Conservation (phyloP, 2,113 vertebrate species). For the Bagarius yarrelli region DNA sequence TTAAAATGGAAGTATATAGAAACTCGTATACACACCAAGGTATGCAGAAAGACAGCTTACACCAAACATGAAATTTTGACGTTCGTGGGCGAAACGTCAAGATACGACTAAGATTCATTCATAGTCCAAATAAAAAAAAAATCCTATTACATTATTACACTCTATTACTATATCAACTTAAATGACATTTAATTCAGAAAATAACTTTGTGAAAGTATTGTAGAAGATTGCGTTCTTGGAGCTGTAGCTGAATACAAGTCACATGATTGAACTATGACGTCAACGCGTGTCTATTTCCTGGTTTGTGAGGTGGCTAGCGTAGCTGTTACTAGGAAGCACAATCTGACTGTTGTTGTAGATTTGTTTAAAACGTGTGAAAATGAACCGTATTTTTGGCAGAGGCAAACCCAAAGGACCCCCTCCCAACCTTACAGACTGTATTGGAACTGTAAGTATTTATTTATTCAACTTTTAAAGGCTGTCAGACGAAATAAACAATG, state of each 20-base stretch:
- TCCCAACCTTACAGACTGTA: constrained; percentile 93
- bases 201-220: too few species aligned
- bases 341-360: not conserved
- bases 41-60: not conserved
- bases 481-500: constrained; percentile 62
- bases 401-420: constrained; percentile 87
- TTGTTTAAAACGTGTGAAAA: constrained; percentile 53
- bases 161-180: too few species aligned
- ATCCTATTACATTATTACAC: too few species aligned
- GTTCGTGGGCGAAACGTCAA: too few species aligned
- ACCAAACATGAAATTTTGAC: not conserved
- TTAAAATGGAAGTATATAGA: not conserved
- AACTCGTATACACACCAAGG: not conserved
- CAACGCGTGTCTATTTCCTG: constrained; percentile 28
- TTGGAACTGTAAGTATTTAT: constrained; percentile 79
- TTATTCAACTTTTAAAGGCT: constrained; percentile 42
- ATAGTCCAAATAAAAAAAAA: too few species aligned
- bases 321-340: not conserved
- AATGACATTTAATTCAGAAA: too few species aligned
- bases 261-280: constrained; percentile 27
- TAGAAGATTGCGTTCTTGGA: too few species aligned
- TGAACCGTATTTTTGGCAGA: constrained; percentile 93
- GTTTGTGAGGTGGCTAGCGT: not conserved
- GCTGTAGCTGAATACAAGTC: too few species aligned
- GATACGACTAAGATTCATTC: too few species aligned